These are phyloP conservation scores for Rhaphigaster nebulosa DNA, from an alignment of 2,888 invertebrate species.

Conservation along the genomic window DNA sequence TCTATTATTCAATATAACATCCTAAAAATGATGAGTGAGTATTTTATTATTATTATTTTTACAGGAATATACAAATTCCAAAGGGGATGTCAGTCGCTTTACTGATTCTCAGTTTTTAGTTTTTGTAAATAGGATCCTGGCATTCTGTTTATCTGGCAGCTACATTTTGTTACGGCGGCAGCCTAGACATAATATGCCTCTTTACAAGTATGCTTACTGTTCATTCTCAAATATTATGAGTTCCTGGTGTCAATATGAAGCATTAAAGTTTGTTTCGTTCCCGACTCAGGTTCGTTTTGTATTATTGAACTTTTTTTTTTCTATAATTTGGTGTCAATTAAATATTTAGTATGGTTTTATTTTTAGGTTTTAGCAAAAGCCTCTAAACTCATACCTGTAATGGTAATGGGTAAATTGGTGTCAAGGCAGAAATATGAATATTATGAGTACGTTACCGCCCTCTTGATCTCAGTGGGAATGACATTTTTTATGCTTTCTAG, in stretches of 20 bases:
- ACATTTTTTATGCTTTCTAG: conserved; percentile 90
- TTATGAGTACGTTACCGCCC: conserved; percentile 93
- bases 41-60: conserved; percentile 48
- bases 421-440: conserved; percentile 87
- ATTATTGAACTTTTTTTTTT: background rate
- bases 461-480: conserved; percentile 93
- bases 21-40: too few relatives aligned
- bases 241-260: conserved; percentile 99
- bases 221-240: conserved; percentile 98
- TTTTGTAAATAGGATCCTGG: conserved; percentile 92
- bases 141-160: conserved; percentile 79
- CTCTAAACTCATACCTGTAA: conserved; percentile 97
- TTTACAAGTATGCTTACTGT: conserved; percentile 95
- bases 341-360: conserved; percentile 49
- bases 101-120: conserved; percentile 97
- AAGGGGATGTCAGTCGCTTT: conserved; percentile 80
- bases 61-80: conserved; percentile 77
- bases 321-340: background rate
- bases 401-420: conserved; percentile 97
- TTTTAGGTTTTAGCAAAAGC: conserved; percentile 90
- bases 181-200: conserved; percentile 83
- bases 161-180: conserved; percentile 76
- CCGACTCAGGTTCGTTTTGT: conserved; percentile 85
- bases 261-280: conserved; percentile 97
- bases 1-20: too few relatives aligned